Base-by-base conservation (phyloP, 2,888 invertebrate species). In the Nymphalis polychloros region DNA sequence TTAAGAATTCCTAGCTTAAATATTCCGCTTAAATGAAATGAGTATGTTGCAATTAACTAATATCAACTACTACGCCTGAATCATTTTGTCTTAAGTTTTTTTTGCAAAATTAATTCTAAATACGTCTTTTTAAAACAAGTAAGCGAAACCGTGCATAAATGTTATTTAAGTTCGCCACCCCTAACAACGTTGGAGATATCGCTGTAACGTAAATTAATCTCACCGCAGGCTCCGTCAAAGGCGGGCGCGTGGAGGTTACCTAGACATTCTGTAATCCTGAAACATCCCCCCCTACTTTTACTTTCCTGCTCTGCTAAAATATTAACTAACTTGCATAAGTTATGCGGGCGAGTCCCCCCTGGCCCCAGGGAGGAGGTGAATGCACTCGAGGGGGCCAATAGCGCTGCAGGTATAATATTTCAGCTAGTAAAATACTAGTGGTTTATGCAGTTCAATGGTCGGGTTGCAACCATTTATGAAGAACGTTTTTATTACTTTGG, bases 281-380 rank as follows among this genome's bases (percentile, higher is more conserved):
- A 55, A 64, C 60, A n/a, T 17, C 48, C 17, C 59, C 61, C 60
- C 57, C 79, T 76, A 88, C 90, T 90, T 85, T 90, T 85, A 88
- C 90, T 89, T 90, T 89, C 86, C 81, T 82, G 79, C 82, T 77
- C 76, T 71, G 75, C 78, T 89, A 84, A 89, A 90, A 89, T 90
- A 89, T 90, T 90, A 89, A 89, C 87, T 83, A 87, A 84, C 86
- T 88, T 90, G 88, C 90, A 90, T 90, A 89, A 90, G 84, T 86
- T 85, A 85, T 81, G 82, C 80, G 76, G 77, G 69, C 72, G 72
- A 41, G 49, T 41, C 67, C 69, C 64, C 69, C 59, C 49, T 31
- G 59, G 71, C 74, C 76, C 68, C 70, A 74, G 76, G 67, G 76
- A 75, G 73, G 77, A 82, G 86, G 85, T 87, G 86, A 87, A 87